Evolutionary conservation across 2,888 invertebrate genomes (phyloP), one percentile per base, ranked within the genome.

Genomic region (Phalangium opilio): DNA sequence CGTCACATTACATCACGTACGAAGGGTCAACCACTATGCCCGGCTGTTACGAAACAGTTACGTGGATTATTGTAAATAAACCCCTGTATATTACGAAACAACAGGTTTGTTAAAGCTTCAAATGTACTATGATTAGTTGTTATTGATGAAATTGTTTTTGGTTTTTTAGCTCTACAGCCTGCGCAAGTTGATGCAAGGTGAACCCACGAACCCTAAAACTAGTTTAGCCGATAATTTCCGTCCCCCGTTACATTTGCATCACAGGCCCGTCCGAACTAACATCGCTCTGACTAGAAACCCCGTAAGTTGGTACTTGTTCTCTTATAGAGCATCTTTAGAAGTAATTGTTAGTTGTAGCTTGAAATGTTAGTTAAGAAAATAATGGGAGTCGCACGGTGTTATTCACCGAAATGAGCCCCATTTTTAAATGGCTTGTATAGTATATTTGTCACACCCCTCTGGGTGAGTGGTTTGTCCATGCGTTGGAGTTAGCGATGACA

Each of bases 41-140:
- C 8, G 89, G 93, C 43, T 98, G 96, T 70, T 89, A 93, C 83
- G 96, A 98, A 70, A 95, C 95, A n/a, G 89, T 93, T 34, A 89
- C 93, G 50, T 98, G 96, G 96, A 81, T 96, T 63, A 85, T 98
- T 62, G 79, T 91, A 68, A 96, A 96, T 72, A 91, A 89, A 68
- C 95, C 95, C 54, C 86, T 95, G 65, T 93, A 91, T 74, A 86
- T 96, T 65, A 89, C 90, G 58, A 82, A 82, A 64, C 84, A 87
- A 68, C 91, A 95, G 81, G 93, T 93, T 27, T 27, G 27, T 27
- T 27, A 27, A 27, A 27, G 8, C 8, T 27, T 27, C 27, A 27
- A 27, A 27, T 8, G 27, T 27, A 27, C 8, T 27, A 27, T 27
- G 4, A 27, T 27, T n/a, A n/a, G n/a, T n/a, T 4, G 27, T 8